These are phyloP conservation scores for Glossophaga mutica DNA, from an alignment of 2,797 vertebrate species.

Conservation along the genomic window DNA sequence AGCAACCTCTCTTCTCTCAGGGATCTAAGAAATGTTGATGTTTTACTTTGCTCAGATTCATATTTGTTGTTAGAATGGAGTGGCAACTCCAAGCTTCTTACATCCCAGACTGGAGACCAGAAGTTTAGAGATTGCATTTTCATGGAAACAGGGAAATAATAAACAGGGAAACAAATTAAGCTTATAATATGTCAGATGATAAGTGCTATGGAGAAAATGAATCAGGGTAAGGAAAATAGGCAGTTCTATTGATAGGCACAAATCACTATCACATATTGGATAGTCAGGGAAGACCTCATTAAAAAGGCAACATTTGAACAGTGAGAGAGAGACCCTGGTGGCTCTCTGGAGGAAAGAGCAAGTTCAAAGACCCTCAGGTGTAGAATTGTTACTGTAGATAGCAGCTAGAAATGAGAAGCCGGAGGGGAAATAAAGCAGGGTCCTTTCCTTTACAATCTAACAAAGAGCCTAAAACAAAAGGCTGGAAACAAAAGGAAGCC, in stretches of 20 bases:
- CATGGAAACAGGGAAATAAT: not conserved
- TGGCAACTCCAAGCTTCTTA: not conserved
- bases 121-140: not conserved
- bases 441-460: not conserved
- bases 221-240: not conserved
- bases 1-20: not conserved
- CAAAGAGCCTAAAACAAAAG: not conserved
- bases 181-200: not conserved
- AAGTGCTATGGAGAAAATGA: not conserved
- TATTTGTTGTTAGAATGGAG: not conserved
- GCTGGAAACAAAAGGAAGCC: not conserved
- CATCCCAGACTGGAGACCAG: not conserved
- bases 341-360: not conserved
- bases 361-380: not conserved
- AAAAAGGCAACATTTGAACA: not conserved
- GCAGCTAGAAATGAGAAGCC: not conserved
- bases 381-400: not conserved
- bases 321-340: not conserved
- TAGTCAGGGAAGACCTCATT: not conserved
- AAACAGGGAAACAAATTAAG: not conserved
- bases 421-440: not conserved
- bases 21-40: not conserved
- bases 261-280: not conserved
- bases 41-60: not conserved
- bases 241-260: not conserved